Evolutionary conservation across 2,888 invertebrate species (phyloP), one percentile per base, ranked within the genome.

Genomic region (Apodemia duryi): DNA sequence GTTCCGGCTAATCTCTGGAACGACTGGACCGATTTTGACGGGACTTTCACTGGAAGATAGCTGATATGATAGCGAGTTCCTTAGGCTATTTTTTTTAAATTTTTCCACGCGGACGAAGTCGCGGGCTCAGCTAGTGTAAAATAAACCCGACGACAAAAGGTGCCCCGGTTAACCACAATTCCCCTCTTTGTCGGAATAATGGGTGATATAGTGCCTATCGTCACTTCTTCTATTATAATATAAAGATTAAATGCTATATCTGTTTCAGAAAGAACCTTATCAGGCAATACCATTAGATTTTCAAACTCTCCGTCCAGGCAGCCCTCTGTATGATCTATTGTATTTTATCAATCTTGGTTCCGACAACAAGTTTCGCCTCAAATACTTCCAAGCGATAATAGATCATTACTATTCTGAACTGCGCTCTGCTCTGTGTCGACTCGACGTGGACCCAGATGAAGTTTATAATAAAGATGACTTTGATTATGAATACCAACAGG

Each of bases 391-490:
- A 38, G 38, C 21, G 11, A 51, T 51, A 35, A 28, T 61, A 21
- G 61, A 61, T 13, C 28, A 49, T 13, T 65, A 65, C 51, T 65
- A 61, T 61, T 35, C 61, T 38, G 64, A 65, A n/a, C 35, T 65
- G 51, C 11, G 28, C 32, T 46, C 51, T 5, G 51, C 64, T 38
- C 38, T 65, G 4, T 0, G 78, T 84, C 82, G 75, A 74, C 69
- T 71, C 81, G 10, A 81, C 78, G 0, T 80, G 74, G 61, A 64
- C 21, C 32, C 41, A 28, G 9, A 49, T 4, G 41, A 11, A 5
- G n/a, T 35, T 2, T 61, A 51, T 3, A 65, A 49, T 29, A 61
- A 21, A 65, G 51, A 61, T 28, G 51, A 51, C 29, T 65, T 61
- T 10, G 38, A 61, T 6, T 32, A 51, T 49, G 64, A 65, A 46